Percentiles rank a stretch among this genome's conserved stretches.
These are phyloP conservation scores for Callopanchax toddi DNA, from an alignment of 2,113 vertebrate genomes.

Conservation along the genomic window DNA sequence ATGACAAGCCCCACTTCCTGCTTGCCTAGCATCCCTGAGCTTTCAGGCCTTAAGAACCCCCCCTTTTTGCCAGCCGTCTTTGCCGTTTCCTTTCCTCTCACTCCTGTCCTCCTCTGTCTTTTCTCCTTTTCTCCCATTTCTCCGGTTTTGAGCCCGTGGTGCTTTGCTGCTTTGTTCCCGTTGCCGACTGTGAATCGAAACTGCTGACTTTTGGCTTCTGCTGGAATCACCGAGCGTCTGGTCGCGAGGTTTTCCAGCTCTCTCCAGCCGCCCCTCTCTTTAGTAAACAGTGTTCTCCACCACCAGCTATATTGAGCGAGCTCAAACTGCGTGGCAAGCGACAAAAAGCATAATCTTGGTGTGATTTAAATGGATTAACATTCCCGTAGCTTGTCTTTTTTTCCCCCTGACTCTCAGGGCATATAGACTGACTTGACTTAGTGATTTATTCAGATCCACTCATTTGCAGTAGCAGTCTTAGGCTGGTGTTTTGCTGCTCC, in stretches of 20 bases:
- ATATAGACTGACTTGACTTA: conserved; percentile 49
- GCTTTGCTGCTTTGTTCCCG: conserved; percentile 44
- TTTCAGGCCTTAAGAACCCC: conserved; percentile 74
- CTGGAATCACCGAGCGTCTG: conserved; percentile 52
- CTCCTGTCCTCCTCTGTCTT: conserved; percentile 50
- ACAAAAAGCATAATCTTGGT: conserved; percentile 55
- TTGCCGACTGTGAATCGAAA: conserved; percentile 59
- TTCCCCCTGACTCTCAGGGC: conserved; percentile 33
- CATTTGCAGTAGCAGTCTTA: conserved; percentile 42
- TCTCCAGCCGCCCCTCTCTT: conserved; percentile 6
- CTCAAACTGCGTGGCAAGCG: conserved; percentile 47
- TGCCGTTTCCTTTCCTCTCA: conserved; percentile 51
- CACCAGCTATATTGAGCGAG: conserved; percentile 42
- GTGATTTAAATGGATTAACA: conserved; percentile 66
- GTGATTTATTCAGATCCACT: conserved; percentile 64
- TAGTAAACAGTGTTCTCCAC: conserved; percentile 59
- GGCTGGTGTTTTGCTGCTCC: conserved; percentile 37
- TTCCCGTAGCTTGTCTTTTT: conserved; percentile 45
- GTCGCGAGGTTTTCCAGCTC: conserved; percentile 49
- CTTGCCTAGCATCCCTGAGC: conserved; percentile 78
- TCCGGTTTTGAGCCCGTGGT: conserved; percentile 51
- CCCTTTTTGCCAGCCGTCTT: conserved; percentile 60
- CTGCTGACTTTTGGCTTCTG: conserved; percentile 73
- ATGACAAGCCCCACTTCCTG: conserved; percentile 79
- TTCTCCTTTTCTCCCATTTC: conserved; percentile 46